These are phyloP conservation scores for Caenorhabditis macrosperma DNA, from an alignment of 2,888 invertebrate species.

Conservation along the genomic window DNA sequence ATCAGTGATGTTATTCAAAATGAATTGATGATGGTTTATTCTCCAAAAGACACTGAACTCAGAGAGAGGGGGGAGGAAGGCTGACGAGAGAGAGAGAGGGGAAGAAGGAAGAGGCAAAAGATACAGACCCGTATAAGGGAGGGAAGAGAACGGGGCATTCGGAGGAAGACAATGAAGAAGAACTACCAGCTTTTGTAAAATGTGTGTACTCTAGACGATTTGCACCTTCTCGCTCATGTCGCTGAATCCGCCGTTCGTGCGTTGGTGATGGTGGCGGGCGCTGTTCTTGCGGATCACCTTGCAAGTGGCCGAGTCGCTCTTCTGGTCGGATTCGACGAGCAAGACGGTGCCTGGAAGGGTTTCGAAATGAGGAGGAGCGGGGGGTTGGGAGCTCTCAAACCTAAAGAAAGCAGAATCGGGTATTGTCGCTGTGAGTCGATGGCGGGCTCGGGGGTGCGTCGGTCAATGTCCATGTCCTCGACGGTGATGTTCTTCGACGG, in stretches of 20 bases:
- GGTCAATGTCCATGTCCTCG: constrained; percentile 38
- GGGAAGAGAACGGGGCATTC: neutral
- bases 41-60: too few relatives aligned
- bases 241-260: constrained; percentile 28
- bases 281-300: constrained; percentile 50
- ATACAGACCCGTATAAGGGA: neutral
- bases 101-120: constrained; percentile 7
- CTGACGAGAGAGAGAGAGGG: too few relatives aligned
- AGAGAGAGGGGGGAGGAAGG: too few relatives aligned
- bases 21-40: too few relatives aligned
- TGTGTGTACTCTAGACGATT: constrained; percentile 44
- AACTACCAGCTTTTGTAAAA: constrained; percentile 8
- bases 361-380: neutral
- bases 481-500: constrained; percentile 34
- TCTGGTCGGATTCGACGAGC: constrained; percentile 52
- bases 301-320: constrained; percentile 20
- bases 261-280: constrained; percentile 1
- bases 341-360: constrained; percentile 40
- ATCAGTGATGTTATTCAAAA: constrained; percentile 5
- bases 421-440: constrained; percentile 37
- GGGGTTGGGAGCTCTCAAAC: neutral
- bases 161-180: neutral
- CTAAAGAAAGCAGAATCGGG: constrained; percentile 49
- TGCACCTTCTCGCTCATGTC: constrained; percentile 57
- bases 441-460: constrained; percentile 41